Evolutionary conservation across 1,140 invertebrate genomes (phyloP).

Genomic region (Patella vulgata): DNA sequence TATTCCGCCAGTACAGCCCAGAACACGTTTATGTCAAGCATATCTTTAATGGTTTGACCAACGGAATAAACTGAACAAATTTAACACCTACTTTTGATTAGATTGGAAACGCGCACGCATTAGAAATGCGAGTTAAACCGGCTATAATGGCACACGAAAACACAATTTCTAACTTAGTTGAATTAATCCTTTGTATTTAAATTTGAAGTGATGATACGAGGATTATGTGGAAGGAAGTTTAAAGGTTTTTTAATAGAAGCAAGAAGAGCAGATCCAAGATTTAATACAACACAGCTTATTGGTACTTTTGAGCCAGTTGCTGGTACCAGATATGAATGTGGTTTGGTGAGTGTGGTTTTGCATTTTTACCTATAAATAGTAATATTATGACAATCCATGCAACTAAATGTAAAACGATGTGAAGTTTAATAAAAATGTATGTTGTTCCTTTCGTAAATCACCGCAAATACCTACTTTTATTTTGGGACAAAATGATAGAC

Average conservation of each 20-base stretch:
- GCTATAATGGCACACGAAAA: no score
- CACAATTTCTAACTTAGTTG: no score
- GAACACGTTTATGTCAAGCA: no score
- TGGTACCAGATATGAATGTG: constrained; percentile 18
- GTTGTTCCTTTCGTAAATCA: not conserved
- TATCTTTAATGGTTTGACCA: no score
- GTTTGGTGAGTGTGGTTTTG: constrained; percentile 8
- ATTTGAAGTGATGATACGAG: constrained; percentile 27
- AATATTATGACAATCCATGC: not conserved
- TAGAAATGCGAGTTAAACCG: no score
- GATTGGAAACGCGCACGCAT: no score
- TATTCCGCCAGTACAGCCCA: no score
- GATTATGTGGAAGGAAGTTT: constrained; percentile 21
- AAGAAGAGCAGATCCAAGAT: constrained; percentile 19
- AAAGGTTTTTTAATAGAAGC: constrained; percentile 26
- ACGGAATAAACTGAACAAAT: no score
- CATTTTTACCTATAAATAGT: no score
- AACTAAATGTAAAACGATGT: not conserved
- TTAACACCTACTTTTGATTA: no score
- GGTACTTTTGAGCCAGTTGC: constrained; percentile 20
- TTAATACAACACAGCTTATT: constrained; percentile 19
- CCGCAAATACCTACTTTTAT: not conserved
- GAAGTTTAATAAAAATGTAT: not conserved
- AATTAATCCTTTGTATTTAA: not conserved
- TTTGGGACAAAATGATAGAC: no score